Evolutionary conservation across 1,140 invertebrate genomes (phyloP), one percentile per base, ranked within the genome.

Genomic region (Rhynchophorus ferrugineus): DNA sequence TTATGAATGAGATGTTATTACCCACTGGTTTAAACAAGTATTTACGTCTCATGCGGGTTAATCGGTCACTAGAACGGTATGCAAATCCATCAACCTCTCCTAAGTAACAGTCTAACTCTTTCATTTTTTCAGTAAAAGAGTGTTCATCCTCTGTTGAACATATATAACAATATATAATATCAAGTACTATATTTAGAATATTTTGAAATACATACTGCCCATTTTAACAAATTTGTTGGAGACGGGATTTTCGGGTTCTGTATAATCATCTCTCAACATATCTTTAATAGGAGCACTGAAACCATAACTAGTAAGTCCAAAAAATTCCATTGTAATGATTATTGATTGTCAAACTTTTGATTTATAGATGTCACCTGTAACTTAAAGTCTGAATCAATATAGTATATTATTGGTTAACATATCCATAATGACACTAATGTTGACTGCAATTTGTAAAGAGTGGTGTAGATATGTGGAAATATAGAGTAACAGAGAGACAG

Each of bases 81-180:
- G 64, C 55, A 39, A 61, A 65, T 13, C 64, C 64, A 50, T 66
- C 61, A 1, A 56, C 54, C 24, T 35, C 35, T 11, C 64, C 64
- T 44, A 63, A 45, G 35, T 66, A 65, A 39, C 61, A 56, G 37
- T 66, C 64, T 6, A 65, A 13, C 34, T 62, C 58, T 19, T 53
- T 54, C 2, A 64, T 55, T 41, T 43, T 48, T 38, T 63, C 61
- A 16, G 46, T 54, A 44, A 66, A 62, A 7, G 41, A 52, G 22
- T 34, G 41, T 14, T 37, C 11, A 13, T 37, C 36, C 17, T 34
- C 44, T 45, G 2, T 34, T n/a, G n/a, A n/a, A n/a, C n/a, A n/a
- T n/a, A n/a, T n/a, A n/a, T n/a, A n/a, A n/a, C n/a, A n/a, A n/a
- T n/a, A 44, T 24, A 16, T 6, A 43, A 43, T 20, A n/a, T 3